Base-by-base conservation (phyloP, 2,888 invertebrate genomes). In the Mimachlamys varia region DNA sequence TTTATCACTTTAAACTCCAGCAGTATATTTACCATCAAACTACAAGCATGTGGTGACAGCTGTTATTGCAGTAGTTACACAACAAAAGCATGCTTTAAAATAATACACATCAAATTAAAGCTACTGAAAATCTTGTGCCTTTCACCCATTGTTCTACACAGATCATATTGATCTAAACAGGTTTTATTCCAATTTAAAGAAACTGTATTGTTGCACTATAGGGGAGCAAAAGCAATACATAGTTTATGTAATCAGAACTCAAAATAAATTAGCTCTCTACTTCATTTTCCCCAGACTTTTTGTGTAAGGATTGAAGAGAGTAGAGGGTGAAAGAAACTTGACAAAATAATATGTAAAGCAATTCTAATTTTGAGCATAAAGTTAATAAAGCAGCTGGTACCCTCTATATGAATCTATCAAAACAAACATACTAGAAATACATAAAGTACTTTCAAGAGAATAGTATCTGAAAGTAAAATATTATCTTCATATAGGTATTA, bases 81-180 rank as follows among this genome's bases (percentile, higher is more conserved):
- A 22, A 27, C 15, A 62, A 62, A 89, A 89, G n/a, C 89, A 89
- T 58, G n/a, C 44, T 13, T 62, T n/a, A 76, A 58, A 58, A 17
- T 15, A 5, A 22, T 22, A 58, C 58, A 58, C 58, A 58, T n/a
- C 58, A 58, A n/a, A n/a, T n/a, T n/a, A n/a, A 53, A 58, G 58
- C 58, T 53, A 19, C 53, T 12, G 53, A 12, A 53, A 13, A 19
- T 53, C 13, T 1, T 53, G 53, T 53, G n/a, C 58, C 58, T 19
- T 58, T 58, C 58, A 58, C 58, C 58, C 22, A 58, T 4, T 22
- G 53, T 53, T 53, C 53, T 53, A 7, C 22, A 7, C 22, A n/a
- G 58, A 58, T 22, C 58, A 58, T 58, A 53, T 53, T 53, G 53
- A 53, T 53, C 2, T n/a, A 58, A 2, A 22, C n/a, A 22, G 22